phyloP scores from a whole-genome alignment of 2,797 vertebrate genomes.

The Ceryle rudis region DNA sequence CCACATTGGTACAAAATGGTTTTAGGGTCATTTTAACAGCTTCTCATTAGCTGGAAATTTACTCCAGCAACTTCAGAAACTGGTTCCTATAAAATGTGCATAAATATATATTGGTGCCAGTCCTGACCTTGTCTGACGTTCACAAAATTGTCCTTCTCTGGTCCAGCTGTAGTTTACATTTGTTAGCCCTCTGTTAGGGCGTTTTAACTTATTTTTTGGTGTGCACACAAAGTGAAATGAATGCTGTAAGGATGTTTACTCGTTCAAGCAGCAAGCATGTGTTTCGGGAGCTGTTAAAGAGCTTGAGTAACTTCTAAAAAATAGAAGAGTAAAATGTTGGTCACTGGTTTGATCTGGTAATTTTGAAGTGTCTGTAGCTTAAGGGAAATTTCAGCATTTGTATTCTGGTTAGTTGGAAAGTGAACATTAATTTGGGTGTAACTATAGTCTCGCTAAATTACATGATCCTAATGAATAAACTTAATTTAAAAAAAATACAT shows the following conservation, averaged over 20 bases:
- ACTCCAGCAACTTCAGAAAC: not conserved
- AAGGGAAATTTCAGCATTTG: not conserved
- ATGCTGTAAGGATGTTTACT: not conserved
- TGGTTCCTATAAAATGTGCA: not conserved
- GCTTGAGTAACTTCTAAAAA: slow-evolving; percentile 3
- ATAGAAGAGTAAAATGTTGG: not conserved
- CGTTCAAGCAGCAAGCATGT: not conserved
- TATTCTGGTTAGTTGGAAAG: not conserved
- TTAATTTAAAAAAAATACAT: not conserved
- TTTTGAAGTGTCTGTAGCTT: not conserved
- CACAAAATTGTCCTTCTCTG: not conserved
- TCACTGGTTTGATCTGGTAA: slow-evolving; percentile 4
- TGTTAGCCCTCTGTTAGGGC: not conserved
- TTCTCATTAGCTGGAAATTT: not conserved
- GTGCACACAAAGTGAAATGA: not conserved
- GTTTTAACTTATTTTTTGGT: not conserved
- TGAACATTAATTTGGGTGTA: slow-evolving; percentile 1
- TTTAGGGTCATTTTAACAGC: slow-evolving; percentile 3
- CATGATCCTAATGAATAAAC: slow-evolving; percentile 4
- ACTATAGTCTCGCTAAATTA: not conserved
- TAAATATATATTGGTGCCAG: not conserved
- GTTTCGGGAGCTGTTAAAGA: not conserved
- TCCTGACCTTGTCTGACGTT: not conserved
- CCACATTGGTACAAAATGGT: not conserved
- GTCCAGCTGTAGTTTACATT: not conserved